A percentile compares a stretch with the other conserved stretches of the same genome.
These are phyloP conservation scores for Chrysopa pallens DNA, from an alignment of 1,140 invertebrate species.

Conservation along the genomic window DNA sequence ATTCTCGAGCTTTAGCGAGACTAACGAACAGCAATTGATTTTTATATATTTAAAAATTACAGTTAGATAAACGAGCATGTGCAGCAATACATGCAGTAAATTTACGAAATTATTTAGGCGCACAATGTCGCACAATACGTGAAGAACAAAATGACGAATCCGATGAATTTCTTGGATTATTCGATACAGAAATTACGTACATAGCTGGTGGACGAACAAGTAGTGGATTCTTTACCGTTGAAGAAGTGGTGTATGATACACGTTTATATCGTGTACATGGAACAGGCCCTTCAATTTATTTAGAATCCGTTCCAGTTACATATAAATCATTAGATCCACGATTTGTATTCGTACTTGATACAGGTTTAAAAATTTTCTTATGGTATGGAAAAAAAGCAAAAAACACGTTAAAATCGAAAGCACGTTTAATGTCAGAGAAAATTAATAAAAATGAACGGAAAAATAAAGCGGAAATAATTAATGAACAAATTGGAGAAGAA, in stretches of 20 bases:
- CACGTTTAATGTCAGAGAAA: constrained; percentile 89
- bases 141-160: constrained; percentile 95
- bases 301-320: constrained; percentile 70
- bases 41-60: constrained; percentile 8
- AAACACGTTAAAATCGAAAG: constrained; percentile 88
- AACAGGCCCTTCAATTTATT: constrained; percentile 70
- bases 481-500: constrained; percentile 68
- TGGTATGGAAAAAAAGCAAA: constrained; percentile 89
- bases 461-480: constrained; percentile 79
- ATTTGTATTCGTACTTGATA: constrained; percentile 86
- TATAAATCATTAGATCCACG: constrained; percentile 65
- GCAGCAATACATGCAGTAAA: constrained; percentile 99
- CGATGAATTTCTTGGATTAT: constrained; percentile 86
- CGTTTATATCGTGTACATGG: constrained; percentile 82
- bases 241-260: constrained; percentile 72
- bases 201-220: constrained; percentile 92
- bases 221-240: constrained; percentile 95
- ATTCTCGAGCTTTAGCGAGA: too few relatives aligned
- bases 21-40: too few relatives aligned
- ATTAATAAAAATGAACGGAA: constrained; percentile 98
- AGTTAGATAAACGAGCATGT: constrained; percentile 95
- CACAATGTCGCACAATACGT: constrained; percentile 88
- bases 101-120: constrained; percentile 86
- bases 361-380: constrained; percentile 70
- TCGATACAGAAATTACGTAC: constrained; percentile 85